phyloP scores from a whole-genome alignment of 2,888 invertebrate species.

The Erpobdella octoculata region DNA sequence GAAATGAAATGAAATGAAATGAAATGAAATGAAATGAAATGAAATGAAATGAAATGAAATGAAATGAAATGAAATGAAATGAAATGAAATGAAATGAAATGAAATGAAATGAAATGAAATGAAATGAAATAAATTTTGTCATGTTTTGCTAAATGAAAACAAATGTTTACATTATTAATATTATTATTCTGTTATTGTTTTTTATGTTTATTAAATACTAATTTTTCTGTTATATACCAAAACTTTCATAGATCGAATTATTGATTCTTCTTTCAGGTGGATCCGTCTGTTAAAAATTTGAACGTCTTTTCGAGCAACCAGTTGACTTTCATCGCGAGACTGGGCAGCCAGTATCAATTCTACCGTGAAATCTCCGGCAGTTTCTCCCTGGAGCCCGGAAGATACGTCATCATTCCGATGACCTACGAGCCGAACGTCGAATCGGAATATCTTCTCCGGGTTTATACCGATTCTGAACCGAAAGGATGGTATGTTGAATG shows the following conservation, averaged over 20 bases:
- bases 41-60: no score
- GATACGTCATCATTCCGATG: conserved; percentile 89
- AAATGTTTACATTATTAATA: no score
- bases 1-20: no score
- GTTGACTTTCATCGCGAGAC: conserved; percentile 10
- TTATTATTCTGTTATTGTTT: no score
- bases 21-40: no score
- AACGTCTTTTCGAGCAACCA: conserved; percentile 7
- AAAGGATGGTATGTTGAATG: conserved; percentile 30
- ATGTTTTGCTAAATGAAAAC: no score
- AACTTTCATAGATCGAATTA: not conserved
- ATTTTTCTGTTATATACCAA: not conserved
- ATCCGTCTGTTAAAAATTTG: not conserved
- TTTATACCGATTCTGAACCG: conserved; percentile 70
- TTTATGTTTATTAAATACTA: no score
- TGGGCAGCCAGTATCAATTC: conserved; percentile 24
- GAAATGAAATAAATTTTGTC: not conserved
- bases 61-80: no score
- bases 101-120: not conserved
- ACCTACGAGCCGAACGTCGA: conserved; percentile 93
- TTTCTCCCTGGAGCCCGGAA: conserved; percentile 61
- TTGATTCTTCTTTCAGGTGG: conserved; percentile 1
- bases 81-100: not conserved
- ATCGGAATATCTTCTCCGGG: conserved; percentile 84
- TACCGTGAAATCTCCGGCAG: conserved; percentile 30